Evolutionary conservation across 2,797 vertebrate genomes (phyloP).

Genomic region (Melanotaenia pygmaea): DNA sequence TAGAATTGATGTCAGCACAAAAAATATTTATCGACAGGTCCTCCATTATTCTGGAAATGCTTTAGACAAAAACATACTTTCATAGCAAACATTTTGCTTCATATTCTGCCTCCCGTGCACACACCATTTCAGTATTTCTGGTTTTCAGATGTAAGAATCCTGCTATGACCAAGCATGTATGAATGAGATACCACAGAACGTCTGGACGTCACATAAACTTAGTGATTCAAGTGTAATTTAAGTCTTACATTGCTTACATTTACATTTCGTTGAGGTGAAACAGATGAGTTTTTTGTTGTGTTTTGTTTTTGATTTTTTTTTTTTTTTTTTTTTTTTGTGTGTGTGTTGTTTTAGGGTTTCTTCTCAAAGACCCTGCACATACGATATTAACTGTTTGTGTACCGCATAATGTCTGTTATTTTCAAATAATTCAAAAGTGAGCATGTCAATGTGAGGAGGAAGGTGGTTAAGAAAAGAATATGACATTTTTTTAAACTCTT

Average conservation of each 20-base stretch:
- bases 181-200: neutral
- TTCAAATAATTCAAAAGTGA: neutral
- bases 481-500: constrained; percentile 17
- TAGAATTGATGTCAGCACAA: neutral
- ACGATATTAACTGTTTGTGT: too few relatives aligned
- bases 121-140: neutral
- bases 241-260: neutral
- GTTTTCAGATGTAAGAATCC: neutral
- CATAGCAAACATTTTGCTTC: neutral
- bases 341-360: too few relatives aligned
- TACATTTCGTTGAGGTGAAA: neutral
- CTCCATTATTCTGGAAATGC: neutral
- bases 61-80: neutral
- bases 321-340: too few relatives aligned
- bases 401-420: too few relatives aligned
- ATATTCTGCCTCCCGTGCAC: neutral
- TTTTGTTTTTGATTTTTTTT: too few relatives aligned
- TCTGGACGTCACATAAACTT: neutral
- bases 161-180: too few relatives aligned
- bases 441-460: neutral
- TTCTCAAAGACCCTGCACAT: too few relatives aligned
- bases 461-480: neutral
- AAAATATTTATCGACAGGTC: neutral
- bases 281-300: too few relatives aligned
- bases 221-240: neutral